These are phyloP conservation scores for Raja brachyura DNA, from an alignment of 2,113 vertebrate species.

Conservation along the genomic window DNA sequence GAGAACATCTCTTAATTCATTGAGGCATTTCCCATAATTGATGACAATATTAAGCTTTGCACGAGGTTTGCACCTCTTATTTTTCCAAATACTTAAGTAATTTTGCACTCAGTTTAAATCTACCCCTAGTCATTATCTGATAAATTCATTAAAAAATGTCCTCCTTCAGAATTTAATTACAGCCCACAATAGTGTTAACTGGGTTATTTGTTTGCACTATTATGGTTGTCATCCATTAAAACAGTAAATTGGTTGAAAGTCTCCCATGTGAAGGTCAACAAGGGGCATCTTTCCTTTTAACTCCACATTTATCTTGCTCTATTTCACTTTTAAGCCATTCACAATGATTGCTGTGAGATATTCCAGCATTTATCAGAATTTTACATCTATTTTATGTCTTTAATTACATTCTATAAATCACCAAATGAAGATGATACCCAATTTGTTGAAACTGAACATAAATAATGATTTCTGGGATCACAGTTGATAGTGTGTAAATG, in stretches of 20 bases:
- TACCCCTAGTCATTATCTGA: neutral
- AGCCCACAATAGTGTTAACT: neutral
- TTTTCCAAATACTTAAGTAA: neutral
- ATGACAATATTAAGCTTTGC: neutral
- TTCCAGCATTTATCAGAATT: neutral
- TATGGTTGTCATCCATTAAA: neutral
- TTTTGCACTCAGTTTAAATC: too few species aligned
- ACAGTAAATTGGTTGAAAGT: neutral
- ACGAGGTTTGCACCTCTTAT: neutral
- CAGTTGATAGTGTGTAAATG: neutral
- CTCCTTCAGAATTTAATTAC: neutral
- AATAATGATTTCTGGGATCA: neutral
- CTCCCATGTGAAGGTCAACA: neutral
- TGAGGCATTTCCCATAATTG: too few species aligned
- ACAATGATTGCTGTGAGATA: neutral
- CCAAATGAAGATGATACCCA: neutral
- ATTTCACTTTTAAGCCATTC: conserved; percentile 20
- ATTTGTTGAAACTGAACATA: neutral
- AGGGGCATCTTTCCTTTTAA: neutral
- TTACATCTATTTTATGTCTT: neutral
- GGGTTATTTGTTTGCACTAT: conserved; percentile 1
- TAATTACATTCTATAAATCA: neutral
- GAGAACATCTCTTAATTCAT: too few species aligned
- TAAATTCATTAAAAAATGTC: neutral
- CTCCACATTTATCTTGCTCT: conserved; percentile 16